A percentile compares a stretch with the other conserved stretches of the same genome.
These are phyloP conservation scores for Ryuthela nishihirai DNA, from an alignment of 2,888 invertebrate genomes.

Conservation along the genomic window DNA sequence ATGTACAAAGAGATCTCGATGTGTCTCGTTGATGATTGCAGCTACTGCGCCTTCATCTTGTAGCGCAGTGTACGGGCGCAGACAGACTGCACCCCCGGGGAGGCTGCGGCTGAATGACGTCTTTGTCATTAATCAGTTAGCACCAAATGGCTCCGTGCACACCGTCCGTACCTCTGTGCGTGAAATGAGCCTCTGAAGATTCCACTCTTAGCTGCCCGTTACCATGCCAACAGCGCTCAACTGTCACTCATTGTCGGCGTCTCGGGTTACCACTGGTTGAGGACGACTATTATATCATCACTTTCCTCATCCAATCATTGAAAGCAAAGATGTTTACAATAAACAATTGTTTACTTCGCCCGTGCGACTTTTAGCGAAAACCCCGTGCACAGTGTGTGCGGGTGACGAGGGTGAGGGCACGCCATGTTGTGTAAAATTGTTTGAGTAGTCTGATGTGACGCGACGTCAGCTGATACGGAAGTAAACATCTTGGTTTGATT, in stretches of 20 bases:
- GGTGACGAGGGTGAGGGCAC: slow-evolving; percentile 37
- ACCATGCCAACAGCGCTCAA: slow-evolving; percentile 29
- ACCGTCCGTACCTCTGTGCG: slow-evolving; percentile 34
- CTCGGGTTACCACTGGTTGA: no score
- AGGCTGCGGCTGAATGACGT: slow-evolving; percentile 24
- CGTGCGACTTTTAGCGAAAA: slow-evolving; percentile 39
- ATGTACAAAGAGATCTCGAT: no score
- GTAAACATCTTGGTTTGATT: slow-evolving; percentile 26
- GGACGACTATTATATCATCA: slow-evolving; percentile 9
- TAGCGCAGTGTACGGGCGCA: slow-evolving; percentile 36
- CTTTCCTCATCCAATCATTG: slow-evolving; percentile 35
- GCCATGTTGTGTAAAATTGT: slow-evolving; percentile 40
- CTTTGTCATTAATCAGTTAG: slow-evolving; percentile 38
- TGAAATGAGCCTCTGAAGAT: no score
- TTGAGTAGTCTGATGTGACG: slow-evolving; percentile 38
- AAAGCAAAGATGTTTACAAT: slow-evolving; percentile 39
- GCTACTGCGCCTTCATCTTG: slow-evolving; percentile 3
- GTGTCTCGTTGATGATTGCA: no score
- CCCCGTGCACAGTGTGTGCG: slow-evolving; percentile 38
- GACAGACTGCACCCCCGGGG: slow-evolving; percentile 8
- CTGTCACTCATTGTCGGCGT: no score
- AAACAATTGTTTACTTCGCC: slow-evolving; percentile 41
- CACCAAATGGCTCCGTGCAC: slow-evolving; percentile 32
- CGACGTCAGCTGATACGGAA: slow-evolving; percentile 39
- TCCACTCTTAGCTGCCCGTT: slow-evolving; percentile 24